phyloP scores from a whole-genome alignment of 2,888 invertebrate genomes.

The Hemicrepidius hirtus region DNA sequence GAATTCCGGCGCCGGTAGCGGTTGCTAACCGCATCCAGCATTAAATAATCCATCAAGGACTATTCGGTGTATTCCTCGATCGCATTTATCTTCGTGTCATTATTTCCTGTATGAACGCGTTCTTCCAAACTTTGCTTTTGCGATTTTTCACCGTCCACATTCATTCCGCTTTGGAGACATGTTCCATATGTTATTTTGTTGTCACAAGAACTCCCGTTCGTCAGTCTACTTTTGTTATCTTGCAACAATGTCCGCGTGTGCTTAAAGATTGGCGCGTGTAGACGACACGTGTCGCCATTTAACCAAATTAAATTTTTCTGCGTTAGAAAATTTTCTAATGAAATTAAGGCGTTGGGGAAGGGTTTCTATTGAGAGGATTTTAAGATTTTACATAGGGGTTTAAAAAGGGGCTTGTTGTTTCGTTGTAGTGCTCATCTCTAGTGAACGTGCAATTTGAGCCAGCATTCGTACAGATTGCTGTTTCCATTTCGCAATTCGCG shows the following conservation, averaged over 20 bases:
- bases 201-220: slow-evolving; percentile 49
- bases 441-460: slow-evolving; percentile 50
- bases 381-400: neutral
- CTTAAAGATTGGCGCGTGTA: slow-evolving; percentile 29
- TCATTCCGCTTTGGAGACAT: slow-evolving; percentile 63
- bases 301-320: neutral
- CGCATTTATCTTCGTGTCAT: slow-evolving; percentile 57
- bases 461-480: slow-evolving; percentile 53
- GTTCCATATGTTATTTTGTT: slow-evolving; percentile 63
- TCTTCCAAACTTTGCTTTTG: slow-evolving; percentile 68
- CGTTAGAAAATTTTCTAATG: neutral
- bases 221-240: slow-evolving; percentile 50
- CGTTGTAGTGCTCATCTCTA: slow-evolving; percentile 40
- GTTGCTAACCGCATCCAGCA: slow-evolving; percentile 45
- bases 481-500: slow-evolving; percentile 56
- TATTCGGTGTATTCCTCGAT: slow-evolving; percentile 50
- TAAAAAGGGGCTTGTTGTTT: neutral
- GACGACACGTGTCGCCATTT: neutral
- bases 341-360: neutral
- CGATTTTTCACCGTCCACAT: slow-evolving; percentile 67
- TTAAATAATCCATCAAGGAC: slow-evolving; percentile 52
- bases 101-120: slow-evolving; percentile 63
- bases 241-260: slow-evolving; percentile 37
- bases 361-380: neutral
- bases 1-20: slow-evolving; percentile 40